Percentiles rank a stretch among this genome's conserved stretches.
These are phyloP conservation scores for Cnemophilus loriae DNA, from an alignment of 2,113 vertebrate species.

Conservation along the genomic window DNA sequence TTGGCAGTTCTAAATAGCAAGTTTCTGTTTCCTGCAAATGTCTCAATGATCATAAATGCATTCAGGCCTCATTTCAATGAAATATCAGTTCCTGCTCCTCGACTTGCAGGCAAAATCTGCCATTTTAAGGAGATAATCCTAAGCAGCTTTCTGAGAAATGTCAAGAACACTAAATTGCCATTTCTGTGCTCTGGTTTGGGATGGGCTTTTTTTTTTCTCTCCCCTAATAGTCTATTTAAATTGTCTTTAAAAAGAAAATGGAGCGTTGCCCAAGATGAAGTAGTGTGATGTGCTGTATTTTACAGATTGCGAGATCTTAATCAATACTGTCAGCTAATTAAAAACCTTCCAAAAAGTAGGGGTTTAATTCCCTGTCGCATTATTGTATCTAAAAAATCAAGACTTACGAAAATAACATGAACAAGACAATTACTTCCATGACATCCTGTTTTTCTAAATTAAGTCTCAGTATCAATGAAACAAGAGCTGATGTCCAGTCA, in stretches of 20 bases:
- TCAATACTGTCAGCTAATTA: neutral
- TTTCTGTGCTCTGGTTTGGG: neutral
- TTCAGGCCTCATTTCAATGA: conserved; percentile 5
- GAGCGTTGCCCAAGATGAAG: neutral
- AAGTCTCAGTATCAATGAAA: neutral
- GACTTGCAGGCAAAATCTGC: conserved; percentile 12
- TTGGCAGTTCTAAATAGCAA: neutral
- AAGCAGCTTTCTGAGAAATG: conserved; percentile 37
- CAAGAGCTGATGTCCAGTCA: neutral
- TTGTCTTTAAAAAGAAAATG: neutral
- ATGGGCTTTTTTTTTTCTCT: neutral
- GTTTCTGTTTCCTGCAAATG: neutral
- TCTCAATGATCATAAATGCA: neutral
- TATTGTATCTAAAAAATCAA: neutral
- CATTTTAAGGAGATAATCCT: conserved; percentile 42
- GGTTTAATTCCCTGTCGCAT: neutral
- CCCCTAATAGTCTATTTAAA: neutral
- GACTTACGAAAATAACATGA: neutral
- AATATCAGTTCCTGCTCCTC: neutral
- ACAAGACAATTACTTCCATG: neutral
- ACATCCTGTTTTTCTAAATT: neutral
- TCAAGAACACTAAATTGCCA: conserved; percentile 5
- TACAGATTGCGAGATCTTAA: neutral
- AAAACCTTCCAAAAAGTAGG: neutral
- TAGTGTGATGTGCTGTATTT: neutral